A percentile compares a stretch with the other conserved stretches of the same genome.
These are phyloP conservation scores for Saguinus imperator DNA, from an alignment of 2,113 vertebrate genomes.

Conservation along the genomic window DNA sequence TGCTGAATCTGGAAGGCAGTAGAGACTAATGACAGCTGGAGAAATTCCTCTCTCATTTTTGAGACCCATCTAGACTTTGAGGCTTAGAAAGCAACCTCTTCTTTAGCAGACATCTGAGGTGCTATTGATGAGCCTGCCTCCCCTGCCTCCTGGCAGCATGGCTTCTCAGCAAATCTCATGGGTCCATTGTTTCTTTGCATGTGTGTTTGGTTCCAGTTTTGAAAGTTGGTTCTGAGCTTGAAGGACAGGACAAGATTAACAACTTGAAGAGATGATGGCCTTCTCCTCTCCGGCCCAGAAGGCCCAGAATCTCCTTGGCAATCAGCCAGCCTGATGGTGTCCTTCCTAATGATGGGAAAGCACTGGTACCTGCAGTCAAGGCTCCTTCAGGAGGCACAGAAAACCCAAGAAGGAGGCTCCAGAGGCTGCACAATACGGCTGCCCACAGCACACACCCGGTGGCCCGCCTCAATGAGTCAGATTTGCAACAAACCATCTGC, in stretches of 20 bases:
- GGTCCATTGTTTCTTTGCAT: neutral
- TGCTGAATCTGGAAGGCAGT: neutral
- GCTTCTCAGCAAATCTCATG: neutral
- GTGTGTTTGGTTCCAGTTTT: slow-evolving; percentile 2
- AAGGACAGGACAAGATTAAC: neutral
- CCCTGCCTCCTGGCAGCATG: neutral
- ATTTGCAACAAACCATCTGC: neutral
- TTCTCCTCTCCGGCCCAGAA: neutral
- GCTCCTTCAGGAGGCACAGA: neutral
- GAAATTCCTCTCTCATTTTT: neutral
- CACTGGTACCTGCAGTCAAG: neutral
- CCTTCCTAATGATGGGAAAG: slow-evolving; percentile 18
- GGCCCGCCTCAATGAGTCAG: neutral
- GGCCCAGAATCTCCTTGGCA: neutral
- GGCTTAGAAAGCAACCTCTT: slow-evolving; percentile 33
- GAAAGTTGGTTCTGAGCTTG: neutral
- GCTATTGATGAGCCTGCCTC: neutral
- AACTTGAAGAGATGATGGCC: neutral
- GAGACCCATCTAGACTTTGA: neutral
- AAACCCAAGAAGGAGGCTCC: neutral
- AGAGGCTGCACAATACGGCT: neutral
- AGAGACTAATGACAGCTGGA: neutral
- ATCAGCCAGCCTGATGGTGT: slow-evolving; percentile 36
- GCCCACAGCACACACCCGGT: neutral
- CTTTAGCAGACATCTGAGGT: neutral